phyloP scores from a whole-genome alignment of 2,113 vertebrate species.

The Indri indri region DNA sequence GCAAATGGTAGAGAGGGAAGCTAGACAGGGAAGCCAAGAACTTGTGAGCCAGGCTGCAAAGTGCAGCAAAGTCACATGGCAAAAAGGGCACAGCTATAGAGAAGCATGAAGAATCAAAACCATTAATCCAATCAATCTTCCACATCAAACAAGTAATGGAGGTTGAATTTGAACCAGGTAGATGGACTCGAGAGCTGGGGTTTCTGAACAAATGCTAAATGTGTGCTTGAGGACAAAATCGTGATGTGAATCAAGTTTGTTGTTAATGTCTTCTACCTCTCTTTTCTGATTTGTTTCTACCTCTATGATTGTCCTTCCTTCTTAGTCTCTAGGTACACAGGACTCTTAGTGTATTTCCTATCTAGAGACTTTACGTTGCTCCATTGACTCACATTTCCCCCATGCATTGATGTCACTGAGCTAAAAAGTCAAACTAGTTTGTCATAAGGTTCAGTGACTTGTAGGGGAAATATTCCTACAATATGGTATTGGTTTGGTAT shows the following conservation, averaged over 20 bases:
- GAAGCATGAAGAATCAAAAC: not conserved
- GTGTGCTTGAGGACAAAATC: not conserved
- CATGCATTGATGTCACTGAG: not conserved
- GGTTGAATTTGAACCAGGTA: not conserved
- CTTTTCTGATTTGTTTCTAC: not conserved
- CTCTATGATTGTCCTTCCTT: not conserved
- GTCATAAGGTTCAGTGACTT: not conserved
- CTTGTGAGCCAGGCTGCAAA: not conserved
- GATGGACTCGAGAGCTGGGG: not conserved
- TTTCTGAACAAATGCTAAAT: not conserved
- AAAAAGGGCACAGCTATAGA: not conserved
- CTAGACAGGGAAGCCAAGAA: not conserved
- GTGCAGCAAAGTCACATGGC: not conserved
- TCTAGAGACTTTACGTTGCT: not conserved
- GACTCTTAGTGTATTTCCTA: not conserved
- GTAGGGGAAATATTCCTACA: not conserved
- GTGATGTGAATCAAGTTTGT: not conserved
- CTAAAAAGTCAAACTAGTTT: not conserved
- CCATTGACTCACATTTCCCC: not conserved
- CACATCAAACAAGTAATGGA: not conserved
- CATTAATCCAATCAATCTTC: not conserved
- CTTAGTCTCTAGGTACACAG: not conserved
- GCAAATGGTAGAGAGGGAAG: not conserved
- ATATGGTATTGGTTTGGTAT: not conserved
- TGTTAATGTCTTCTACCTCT: not conserved